These are phyloP conservation scores for Mechanitis mazaeus DNA, from an alignment of 2,888 invertebrate species.

Conservation along the genomic window DNA sequence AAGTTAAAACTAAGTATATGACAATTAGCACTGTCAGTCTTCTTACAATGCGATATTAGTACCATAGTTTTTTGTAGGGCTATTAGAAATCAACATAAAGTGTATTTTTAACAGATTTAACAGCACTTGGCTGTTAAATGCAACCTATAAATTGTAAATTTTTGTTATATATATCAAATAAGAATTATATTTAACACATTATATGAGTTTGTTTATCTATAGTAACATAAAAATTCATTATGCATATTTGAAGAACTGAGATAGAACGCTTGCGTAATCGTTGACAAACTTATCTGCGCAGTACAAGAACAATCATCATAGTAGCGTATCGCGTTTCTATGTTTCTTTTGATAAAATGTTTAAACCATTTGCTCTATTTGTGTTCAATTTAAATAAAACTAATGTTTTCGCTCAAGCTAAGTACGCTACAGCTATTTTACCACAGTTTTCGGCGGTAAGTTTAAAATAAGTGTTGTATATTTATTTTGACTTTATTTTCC, in stretches of 20 bases:
- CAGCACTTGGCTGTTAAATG: no score
- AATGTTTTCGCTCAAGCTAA: constrained; percentile 43
- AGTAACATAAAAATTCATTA: no score
- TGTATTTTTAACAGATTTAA: no score
- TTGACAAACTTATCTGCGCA: neutral
- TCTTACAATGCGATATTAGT: no score
- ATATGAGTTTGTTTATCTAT: no score
- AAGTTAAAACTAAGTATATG: no score
- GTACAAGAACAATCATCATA: neutral
- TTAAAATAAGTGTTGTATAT: constrained; percentile 9
- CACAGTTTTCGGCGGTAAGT: constrained; percentile 66
- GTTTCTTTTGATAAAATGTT: constrained; percentile 36
- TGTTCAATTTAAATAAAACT: constrained; percentile 37
- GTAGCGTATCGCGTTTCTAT: constrained; percentile 1
- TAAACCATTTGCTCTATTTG: constrained; percentile 40
- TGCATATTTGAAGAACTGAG: neutral
- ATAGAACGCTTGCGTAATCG: constrained; percentile 9
- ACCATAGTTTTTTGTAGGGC: no score
- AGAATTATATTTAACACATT: no score
- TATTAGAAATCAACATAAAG: no score
- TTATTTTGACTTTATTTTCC: neutral
- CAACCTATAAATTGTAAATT: no score
- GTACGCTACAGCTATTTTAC: constrained; percentile 52
- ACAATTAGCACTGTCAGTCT: no score
- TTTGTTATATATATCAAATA: no score